Evolutionary conservation across 23 tunicate species (phyloP).

Genomic region (Trididemnum clinides): DNA sequence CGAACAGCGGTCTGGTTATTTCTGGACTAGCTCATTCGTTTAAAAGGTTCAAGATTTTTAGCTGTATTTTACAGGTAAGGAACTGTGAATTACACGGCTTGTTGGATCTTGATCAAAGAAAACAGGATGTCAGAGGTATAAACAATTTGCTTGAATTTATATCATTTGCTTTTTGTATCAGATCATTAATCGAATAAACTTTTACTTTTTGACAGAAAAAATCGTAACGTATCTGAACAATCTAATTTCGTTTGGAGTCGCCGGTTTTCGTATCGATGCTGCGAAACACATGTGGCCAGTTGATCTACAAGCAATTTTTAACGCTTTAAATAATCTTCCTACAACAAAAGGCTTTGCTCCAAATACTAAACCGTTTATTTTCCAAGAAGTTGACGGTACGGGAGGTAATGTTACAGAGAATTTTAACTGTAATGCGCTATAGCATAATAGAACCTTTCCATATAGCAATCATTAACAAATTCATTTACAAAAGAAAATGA

Average conservation of each 20-base stretch:
- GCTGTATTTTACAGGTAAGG: slow-evolving; percentile 77
- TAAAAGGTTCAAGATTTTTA: no score
- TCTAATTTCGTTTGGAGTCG: slow-evolving; percentile 70
- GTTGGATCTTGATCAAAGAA: slow-evolving; percentile 87
- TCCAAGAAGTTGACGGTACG: slow-evolving; percentile 95
- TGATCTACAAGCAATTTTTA: slow-evolving; percentile 80
- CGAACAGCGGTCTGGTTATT: no score
- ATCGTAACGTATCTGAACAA: slow-evolving; percentile 79
- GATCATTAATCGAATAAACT: not conserved
- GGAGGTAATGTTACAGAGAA: no score
- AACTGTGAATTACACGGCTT: slow-evolving; percentile 85
- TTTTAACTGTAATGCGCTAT: no score
- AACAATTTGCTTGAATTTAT: no score
- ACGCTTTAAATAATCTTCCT: slow-evolving; percentile 44
- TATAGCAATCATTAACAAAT: no score
- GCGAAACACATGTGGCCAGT: slow-evolving; percentile 99
- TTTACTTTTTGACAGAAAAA: slow-evolving; percentile 42
- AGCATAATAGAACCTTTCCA: no score
- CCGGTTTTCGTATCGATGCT: slow-evolving; percentile 99
- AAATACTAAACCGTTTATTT: slow-evolving; percentile 64
- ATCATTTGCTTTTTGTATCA: slow-evolving; percentile 80
- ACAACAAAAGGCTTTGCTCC: slow-evolving; percentile 35
- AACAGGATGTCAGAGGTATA: slow-evolving; percentile 86
- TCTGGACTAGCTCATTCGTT: no score
- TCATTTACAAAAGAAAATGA: no score